Percentiles rank a stretch among this genome's conserved stretches.
Evolutionary conservation across 2,888 invertebrate species (phyloP).

Genomic region (Seira sanloemensis): DNA sequence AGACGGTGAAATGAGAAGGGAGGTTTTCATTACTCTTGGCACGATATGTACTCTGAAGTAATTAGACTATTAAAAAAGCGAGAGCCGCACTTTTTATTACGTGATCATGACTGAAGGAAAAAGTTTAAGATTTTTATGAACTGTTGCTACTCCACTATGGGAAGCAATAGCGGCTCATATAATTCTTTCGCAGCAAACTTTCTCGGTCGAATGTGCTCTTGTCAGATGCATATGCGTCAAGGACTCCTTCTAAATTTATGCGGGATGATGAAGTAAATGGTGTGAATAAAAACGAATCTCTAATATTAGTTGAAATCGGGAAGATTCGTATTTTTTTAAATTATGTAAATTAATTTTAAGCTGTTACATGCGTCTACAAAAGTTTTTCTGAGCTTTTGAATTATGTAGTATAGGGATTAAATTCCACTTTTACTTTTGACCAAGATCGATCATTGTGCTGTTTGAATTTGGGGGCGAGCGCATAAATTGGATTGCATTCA

Average conservation of each 20-base stretch:
- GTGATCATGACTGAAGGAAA: constrained; percentile 49
- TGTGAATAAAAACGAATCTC: neutral
- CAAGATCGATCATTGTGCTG: no score
- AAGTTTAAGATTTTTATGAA: constrained; percentile 4
- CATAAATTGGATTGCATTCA: constrained; percentile 51
- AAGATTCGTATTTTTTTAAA: no score
- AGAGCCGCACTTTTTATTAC: constrained; percentile 60
- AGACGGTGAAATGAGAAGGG: constrained; percentile 45
- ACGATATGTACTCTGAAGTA: constrained; percentile 45
- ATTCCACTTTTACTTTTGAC: no score
- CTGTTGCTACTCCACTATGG: constrained; percentile 16
- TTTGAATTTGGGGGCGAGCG: no score
- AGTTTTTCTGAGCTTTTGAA: no score
- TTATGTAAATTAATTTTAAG: no score
- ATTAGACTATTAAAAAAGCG: constrained; percentile 61
- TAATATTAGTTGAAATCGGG: no score
- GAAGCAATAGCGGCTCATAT: neutral
- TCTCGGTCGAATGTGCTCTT: neutral
- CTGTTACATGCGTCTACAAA: no score
- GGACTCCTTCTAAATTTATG: neutral
- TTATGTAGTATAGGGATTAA: no score
- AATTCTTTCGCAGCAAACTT: neutral
- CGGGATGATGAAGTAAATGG: neutral
- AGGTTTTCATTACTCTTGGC: constrained; percentile 52
- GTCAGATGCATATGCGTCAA: neutral